Percentiles rank a stretch among this genome's conserved stretches.
These are phyloP conservation scores for Gephyroberyx darwinii DNA, from an alignment of 2,797 vertebrate genomes.

Conservation along the genomic window DNA sequence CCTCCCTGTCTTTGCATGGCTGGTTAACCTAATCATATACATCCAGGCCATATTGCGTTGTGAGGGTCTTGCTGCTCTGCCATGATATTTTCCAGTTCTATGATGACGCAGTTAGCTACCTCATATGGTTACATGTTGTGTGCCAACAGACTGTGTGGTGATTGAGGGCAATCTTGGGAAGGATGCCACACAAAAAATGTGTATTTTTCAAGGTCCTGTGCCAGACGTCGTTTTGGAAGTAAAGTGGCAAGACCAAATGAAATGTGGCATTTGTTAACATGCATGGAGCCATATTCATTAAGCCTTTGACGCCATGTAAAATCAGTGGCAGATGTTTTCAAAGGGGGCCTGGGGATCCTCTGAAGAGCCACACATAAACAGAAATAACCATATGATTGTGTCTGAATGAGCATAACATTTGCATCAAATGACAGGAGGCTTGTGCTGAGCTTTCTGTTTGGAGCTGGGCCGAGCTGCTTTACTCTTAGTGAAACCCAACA, in stretches of 20 bases:
- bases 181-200: constrained; percentile 55
- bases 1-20: constrained; percentile 15
- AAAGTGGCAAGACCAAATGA: constrained; percentile 69
- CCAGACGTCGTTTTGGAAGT: constrained; percentile 63
- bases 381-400: constrained; percentile 65
- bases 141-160: constrained; percentile 49
- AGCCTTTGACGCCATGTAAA: constrained; percentile 80
- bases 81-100: constrained; percentile 66
- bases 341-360: constrained; percentile 59
- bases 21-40: constrained; percentile 40
- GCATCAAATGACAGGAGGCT: constrained; percentile 33
- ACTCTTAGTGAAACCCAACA: constrained; percentile 28
- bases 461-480: constrained; percentile 12
- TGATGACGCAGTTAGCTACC: constrained; percentile 60
- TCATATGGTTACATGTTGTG: constrained; percentile 40
- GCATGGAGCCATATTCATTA: constrained; percentile 78
- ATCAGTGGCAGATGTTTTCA: constrained; percentile 84
- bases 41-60: constrained; percentile 13
- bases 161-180: constrained; percentile 56
- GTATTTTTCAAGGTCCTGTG: constrained; percentile 59
- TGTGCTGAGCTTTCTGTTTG: constrained; percentile 29
- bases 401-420: constrained; percentile 52
- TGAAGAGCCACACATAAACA: constrained; percentile 63
- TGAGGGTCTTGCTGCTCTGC: constrained; percentile 31
- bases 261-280: constrained; percentile 76